phyloP scores from a whole-genome alignment of 2,888 invertebrate genomes.

The Synergus umbraculus region DNA sequence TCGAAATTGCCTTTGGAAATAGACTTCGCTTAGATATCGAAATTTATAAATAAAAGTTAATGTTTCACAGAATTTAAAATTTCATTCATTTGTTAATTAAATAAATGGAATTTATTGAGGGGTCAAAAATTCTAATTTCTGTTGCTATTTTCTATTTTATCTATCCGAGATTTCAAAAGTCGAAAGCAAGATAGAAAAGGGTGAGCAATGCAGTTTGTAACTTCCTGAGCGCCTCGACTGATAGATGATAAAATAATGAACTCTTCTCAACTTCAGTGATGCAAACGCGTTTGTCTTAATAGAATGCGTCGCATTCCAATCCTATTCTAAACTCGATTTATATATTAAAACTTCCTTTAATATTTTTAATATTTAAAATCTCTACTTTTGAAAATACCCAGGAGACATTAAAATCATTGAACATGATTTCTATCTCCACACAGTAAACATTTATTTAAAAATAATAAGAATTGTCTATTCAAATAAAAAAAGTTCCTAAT shows the following conservation, averaged over 20 bases:
- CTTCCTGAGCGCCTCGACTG: constrained; percentile 55
- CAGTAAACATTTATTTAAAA: not conserved
- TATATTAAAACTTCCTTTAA: not conserved
- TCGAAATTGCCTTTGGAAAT: constrained; percentile 17
- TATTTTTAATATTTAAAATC: not conserved
- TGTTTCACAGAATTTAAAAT: not conserved
- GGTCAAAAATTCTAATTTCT: not conserved
- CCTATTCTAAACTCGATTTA: not conserved
- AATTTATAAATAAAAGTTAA: not conserved
- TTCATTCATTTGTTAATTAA: not conserved
- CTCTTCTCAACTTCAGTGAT: constrained; percentile 34
- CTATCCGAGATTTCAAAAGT: not conserved
- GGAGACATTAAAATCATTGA: not conserved
- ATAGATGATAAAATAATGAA: constrained; percentile 35
- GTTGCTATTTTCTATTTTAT: not conserved
- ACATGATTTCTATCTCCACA: not conserved
- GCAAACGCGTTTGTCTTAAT: constrained; percentile 25
- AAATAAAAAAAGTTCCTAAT: not conserved
- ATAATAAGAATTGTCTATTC: too few relatives aligned
- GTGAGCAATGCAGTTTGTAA: constrained; percentile 57
- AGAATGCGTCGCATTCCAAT: not conserved
- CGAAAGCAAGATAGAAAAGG: constrained; percentile 37
- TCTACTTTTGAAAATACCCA: not conserved
- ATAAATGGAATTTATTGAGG: not conserved
- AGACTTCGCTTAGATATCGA: not conserved